Conservation (phyloP, 1,140 invertebrate genomes). For the Drosophila triauraria region DNA sequence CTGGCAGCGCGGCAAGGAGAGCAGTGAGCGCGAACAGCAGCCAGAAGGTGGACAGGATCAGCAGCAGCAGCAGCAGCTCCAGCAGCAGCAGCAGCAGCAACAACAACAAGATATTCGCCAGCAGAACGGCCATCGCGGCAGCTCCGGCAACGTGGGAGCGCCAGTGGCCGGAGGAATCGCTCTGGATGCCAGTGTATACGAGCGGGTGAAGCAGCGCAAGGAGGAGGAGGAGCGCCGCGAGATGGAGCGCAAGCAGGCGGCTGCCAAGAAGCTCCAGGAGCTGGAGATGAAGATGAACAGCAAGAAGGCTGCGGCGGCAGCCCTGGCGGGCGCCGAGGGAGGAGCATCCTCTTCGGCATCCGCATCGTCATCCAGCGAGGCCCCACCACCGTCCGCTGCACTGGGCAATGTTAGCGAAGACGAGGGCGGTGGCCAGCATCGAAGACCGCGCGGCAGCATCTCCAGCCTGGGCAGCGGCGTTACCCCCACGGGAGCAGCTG, state of each 20-base stretch:
- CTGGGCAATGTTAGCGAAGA: slow-evolving; percentile 62
- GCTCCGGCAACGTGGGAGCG: slow-evolving; percentile 59
- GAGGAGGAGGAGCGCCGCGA: slow-evolving; percentile 91
- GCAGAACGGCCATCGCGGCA: slow-evolving; percentile 81
- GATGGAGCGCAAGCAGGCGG: slow-evolving; percentile 87
- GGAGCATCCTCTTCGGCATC: slow-evolving; percentile 1
- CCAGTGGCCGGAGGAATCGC: slow-evolving; percentile 63
- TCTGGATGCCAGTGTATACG: slow-evolving; percentile 85
- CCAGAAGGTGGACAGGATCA: slow-evolving; percentile 52
- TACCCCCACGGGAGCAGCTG: slow-evolving; percentile 21
- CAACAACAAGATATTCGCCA: slow-evolving; percentile 71
- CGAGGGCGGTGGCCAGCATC: slow-evolving; percentile 56
- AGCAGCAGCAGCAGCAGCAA: slow-evolving; percentile 58
- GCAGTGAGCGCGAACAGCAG: slow-evolving; percentile 84
- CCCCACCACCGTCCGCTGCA: slow-evolving; percentile 5
- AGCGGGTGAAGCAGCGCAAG: slow-evolving; percentile 89
- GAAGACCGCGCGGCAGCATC: slow-evolving; percentile 67
- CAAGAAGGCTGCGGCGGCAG: slow-evolving; percentile 85
- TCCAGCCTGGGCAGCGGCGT: slow-evolving; percentile 52
- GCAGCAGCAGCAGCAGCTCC: slow-evolving; percentile 30
- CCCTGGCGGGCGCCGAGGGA: slow-evolving; percentile 12
- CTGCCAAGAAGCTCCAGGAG: slow-evolving; percentile 88
- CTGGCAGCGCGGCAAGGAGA: slow-evolving; percentile 75
- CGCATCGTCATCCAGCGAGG: slow-evolving; percentile 16
- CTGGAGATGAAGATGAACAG: slow-evolving; percentile 88